Conservation (phyloP, 2,797 vertebrate species). For the Neostethus bicornis region DNA sequence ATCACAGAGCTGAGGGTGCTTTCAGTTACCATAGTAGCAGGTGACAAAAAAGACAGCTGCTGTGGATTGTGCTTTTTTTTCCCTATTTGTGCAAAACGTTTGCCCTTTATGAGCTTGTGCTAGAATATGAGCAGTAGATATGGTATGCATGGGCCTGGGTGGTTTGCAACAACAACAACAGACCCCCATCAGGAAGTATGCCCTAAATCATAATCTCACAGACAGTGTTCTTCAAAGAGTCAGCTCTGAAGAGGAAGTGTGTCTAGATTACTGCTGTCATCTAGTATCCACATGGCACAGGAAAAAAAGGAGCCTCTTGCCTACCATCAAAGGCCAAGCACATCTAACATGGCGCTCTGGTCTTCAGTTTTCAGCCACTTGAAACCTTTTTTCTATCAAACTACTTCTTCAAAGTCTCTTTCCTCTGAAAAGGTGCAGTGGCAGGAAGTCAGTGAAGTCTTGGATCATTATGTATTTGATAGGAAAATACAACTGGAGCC, state of each 20-base stretch:
- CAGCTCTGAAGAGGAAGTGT: conserved; percentile 48
- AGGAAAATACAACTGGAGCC: background rate
- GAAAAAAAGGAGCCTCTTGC: conserved; percentile 58
- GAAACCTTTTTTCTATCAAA: conserved; percentile 33
- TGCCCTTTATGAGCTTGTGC: background rate
- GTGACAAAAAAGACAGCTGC: conserved; percentile 25
- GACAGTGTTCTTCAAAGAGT: conserved; percentile 67
- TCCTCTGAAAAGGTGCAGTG: conserved; percentile 6
- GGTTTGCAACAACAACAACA: conserved; percentile 34
- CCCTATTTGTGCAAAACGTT: background rate
- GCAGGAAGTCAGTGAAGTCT: conserved; percentile 2
- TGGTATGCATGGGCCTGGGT: conserved; percentile 5
- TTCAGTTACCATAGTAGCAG: conserved; percentile 59
- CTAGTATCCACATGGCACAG: conserved; percentile 45
- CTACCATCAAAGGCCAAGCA: conserved; percentile 68
- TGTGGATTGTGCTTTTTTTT: conserved; percentile 7
- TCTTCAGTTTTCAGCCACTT: conserved; percentile 52
- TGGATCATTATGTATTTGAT: background rate
- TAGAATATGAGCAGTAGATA: background rate
- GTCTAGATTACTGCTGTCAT: conserved; percentile 62
- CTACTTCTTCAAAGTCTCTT: conserved; percentile 26
- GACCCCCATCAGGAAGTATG: conserved; percentile 58
- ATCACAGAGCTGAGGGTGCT: conserved; percentile 40
- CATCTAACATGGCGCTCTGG: conserved; percentile 43
- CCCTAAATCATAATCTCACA: conserved; percentile 61